Evolutionary conservation across 2,113 vertebrate genomes (phyloP), one percentile per base, ranked within the genome.

Genomic region (Casuarius casuarius): DNA sequence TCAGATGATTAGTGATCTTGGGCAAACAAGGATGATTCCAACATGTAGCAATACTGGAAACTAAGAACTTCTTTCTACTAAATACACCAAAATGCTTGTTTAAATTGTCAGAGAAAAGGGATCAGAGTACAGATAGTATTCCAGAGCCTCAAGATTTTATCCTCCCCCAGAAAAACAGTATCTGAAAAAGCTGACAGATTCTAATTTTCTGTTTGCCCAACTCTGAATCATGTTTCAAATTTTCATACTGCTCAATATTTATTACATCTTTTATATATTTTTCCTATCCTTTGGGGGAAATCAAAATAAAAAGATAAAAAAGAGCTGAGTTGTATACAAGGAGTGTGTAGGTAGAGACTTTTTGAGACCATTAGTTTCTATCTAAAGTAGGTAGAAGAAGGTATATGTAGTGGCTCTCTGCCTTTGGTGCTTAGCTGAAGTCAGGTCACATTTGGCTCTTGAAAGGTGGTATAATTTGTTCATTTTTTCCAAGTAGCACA

Each of bases 111-210:
- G 2, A 59, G 10, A 46, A 85, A 78, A 10, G 1, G 3, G 7
- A 72, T 59, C 2, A 20, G 2, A 16, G 2, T 35, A 26, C 9
- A 12, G 7, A 17, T 48, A 58, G 29, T 19, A 44, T 2, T n/a
- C 2, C 3, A 62, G 21, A 74, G 25, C 4, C 4, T 48, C 12
- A 76, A 65, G 5, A 42, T 22, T 90, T 75, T 46, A 52, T n/a
- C 3, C 4, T 67, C 0, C 8, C 2, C 1, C 8, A 58, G 46
- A 83, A 78, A 17, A 59, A 67, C 6, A 40, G 2, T 15, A 8
- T 19, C 29, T 44, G 6, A 72, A 77, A 62, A 44, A 13, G 3
- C 3, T 56, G 9, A 18, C 2, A 82, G 63, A 56, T 35, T 28
- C 22, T 16, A 44, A 33, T 2, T 51, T 3, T 2, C 4, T 52